A percentile compares a stretch with the other conserved stretches of the same genome.
Conservation (phyloP, 2,797 vertebrate genomes). For the Phoebastria nigripes region DNA sequence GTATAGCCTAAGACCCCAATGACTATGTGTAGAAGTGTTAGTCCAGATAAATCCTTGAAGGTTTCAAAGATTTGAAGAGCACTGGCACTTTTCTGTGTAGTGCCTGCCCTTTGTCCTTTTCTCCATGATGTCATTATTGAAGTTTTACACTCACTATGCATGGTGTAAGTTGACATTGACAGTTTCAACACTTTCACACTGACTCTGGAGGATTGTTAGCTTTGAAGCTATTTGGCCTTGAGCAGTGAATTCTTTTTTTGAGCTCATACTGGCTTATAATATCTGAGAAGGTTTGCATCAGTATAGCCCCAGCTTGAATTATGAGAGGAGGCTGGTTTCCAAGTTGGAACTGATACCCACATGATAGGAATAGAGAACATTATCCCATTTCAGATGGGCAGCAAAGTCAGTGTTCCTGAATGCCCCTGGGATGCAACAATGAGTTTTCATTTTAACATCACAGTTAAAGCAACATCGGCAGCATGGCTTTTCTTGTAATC, state of each 20-base stretch:
- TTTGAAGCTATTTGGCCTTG: constrained; percentile 98
- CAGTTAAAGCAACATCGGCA: constrained; percentile 35
- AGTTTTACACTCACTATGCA: constrained; percentile 85
- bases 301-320: constrained; percentile 73
- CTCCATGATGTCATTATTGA: constrained; percentile 95
- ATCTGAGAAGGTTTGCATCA: constrained; percentile 77
- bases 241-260: constrained; percentile 94
- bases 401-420: constrained; percentile 57
- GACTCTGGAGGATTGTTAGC: constrained; percentile 91
- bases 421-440: constrained; percentile 41
- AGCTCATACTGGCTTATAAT: constrained; percentile 83
- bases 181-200: constrained; percentile 87
- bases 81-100: constrained; percentile 82
- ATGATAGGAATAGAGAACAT: constrained; percentile 63
- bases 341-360: constrained; percentile 73
- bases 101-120: constrained; percentile 82
- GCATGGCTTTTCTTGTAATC: constrained; percentile 45
- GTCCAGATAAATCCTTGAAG: constrained; percentile 87
- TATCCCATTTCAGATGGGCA: constrained; percentile 70
- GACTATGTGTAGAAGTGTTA: constrained; percentile 82
- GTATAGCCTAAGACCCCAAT: constrained; percentile 80
- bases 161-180: constrained; percentile 93
- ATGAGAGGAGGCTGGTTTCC: constrained; percentile 72
- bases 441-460: constrained; percentile 71
- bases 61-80: constrained; percentile 90